Base-by-base conservation (phyloP, 2,888 invertebrate species). In the Caprella mutica region DNA sequence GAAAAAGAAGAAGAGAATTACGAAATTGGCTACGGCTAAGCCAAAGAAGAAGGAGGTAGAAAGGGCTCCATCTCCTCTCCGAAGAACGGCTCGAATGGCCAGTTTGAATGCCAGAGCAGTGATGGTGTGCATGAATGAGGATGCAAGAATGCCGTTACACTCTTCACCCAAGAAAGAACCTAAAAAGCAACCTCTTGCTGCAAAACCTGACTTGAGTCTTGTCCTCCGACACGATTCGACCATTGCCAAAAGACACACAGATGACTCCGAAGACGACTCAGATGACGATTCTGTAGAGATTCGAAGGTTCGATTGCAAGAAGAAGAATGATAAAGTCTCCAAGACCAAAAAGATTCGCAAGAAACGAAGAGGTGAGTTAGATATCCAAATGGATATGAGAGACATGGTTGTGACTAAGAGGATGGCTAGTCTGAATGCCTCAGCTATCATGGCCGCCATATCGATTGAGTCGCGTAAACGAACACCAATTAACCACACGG, bases 361-460 rank as follows among this genome's bases (percentile, higher is more conserved):
- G 58, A 55, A 48, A n/a, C 75, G 60, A 6, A 53, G 55, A 29
- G 59, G 79, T 66, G 77, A 77, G 46, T 35, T 64, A 55, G 82
- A 82, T 71, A 73, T 81, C 39, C 78, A 81, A 26, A 85, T 85
- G 84, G 87, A 87, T 69, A 76, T 88, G 48, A 86, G 86, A 69
- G 88, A 88, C 67, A 86, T 88, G 81, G 83, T 89, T 5, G 88
- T 89, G 17, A 80, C 85, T 67, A 91, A 90, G 71, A 80, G 91
- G 29, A 89, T 91, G 89, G 91, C 91, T 21, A 88, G 88, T 70
- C 75, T 91, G 29, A 91, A 91, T 72, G 91, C 91, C 14, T 84
- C 86, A 33, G 91, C 91, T 21, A 90, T 91, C 68, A 77, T 91
- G 66, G 56, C 64, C 21, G 90, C 90, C 21, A 90, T 90, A 35